Percentiles rank a stretch among this genome's conserved stretches.
Conservation (phyloP, 2,888 invertebrate species). For the Neoitamus cyanurus region DNA sequence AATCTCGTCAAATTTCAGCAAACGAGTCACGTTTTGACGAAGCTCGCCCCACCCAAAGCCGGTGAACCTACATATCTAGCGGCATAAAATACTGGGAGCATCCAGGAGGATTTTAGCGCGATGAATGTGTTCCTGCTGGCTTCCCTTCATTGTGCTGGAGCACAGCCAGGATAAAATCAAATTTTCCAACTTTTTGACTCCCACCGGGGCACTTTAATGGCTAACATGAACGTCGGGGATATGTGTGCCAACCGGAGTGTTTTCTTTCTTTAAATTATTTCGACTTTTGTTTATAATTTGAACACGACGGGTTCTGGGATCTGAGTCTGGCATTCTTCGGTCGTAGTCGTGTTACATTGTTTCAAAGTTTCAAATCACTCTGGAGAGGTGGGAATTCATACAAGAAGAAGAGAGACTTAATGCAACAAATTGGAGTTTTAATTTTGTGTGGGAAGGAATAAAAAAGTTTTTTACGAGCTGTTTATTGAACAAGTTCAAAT, state of each 20-base stretch:
- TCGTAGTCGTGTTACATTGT: not conserved
- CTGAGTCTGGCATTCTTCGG: no score
- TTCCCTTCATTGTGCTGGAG: not conserved
- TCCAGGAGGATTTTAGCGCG: not conserved
- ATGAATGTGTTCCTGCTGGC: not conserved
- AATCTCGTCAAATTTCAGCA: conserved; percentile 34
- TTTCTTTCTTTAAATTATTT: not conserved
- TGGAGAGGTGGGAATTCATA: not conserved
- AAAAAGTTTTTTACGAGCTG: no score
- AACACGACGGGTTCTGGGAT: not conserved
- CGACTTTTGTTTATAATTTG: not conserved
- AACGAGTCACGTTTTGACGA: conserved; percentile 29
- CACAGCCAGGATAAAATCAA: not conserved
- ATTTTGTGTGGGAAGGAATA: no score
- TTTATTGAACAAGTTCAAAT: no score
- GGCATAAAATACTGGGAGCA: not conserved
- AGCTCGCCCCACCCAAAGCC: not conserved
- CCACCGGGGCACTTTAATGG: not conserved
- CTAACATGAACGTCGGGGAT: no score
- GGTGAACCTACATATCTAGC: no score
- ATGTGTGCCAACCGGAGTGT: not conserved
- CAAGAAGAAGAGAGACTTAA: no score
- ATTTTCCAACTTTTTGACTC: not conserved
- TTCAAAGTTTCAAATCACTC: not conserved
- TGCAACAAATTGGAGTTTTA: no score